Base-by-base conservation (phyloP, 2,797 vertebrate genomes). In the Salarias fasciatus region DNA sequence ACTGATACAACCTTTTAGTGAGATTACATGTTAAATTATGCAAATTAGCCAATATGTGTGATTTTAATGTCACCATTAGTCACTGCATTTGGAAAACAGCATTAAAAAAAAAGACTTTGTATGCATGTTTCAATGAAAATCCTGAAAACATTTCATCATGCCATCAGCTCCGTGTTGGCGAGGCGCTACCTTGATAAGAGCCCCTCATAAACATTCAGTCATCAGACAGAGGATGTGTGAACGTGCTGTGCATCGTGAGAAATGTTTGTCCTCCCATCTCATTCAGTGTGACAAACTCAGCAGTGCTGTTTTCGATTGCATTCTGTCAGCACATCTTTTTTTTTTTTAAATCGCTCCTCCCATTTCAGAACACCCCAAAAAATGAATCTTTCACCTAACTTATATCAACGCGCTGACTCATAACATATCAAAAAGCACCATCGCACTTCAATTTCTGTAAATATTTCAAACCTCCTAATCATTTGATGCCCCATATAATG, bases 391-490 rank as follows among this genome's bases (percentile, higher is more conserved):
- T 10, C 14, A 35, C 29, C 40, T 65, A 68, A 64, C 72, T 44
- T 54, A 41, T 70, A 61, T 46, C 54, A 31, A 75, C 57, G 11
- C 60, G 35, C 33, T 72, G 62, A 64, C 13, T 80, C 52, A 63
- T 56, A 24, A 49, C 13, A 7, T 33, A 57, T 59, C 8, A 63
- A 31, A 46, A 42, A 5, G 5, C 45, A 67, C 68, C 13, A 45
- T 69, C n/a, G 36, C 45, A 13, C 49, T 67, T 78, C 41, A 63
- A 36, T 77, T 73, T 58, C 2, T 6, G 40, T 12, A 42, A 29
- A 60, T 42, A 61, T 71, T 52, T 49, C 30, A 79, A 76, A 49
- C 35, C 47, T 56, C 57, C 47, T 64, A 51, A 75, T 77, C 46
- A 75, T 63, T 74, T 42, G 3, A 15, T 66, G 31, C 29, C 15